Base-by-base conservation (phyloP, 2,888 invertebrate species). In the Eupeodes latifasciatus region DNA sequence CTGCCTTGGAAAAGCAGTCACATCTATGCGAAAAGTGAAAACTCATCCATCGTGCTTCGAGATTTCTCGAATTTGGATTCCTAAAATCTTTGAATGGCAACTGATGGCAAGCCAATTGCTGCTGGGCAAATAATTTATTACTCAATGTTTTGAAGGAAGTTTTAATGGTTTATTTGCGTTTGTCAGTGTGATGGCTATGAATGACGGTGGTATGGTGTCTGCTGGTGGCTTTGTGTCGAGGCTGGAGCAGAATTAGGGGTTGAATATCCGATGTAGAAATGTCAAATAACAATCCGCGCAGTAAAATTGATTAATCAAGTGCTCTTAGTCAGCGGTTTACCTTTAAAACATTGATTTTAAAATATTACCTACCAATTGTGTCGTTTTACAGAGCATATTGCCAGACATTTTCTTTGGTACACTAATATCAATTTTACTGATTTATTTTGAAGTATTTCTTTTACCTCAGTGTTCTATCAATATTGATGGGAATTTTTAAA, bases 281-380 rank as follows among this genome's bases (percentile, higher is more conserved):
- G 88, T 85, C 85, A 88, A 77, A 57, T 69, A 53, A 72, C 57
- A 79, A 72, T 53, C 59, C 55, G 34, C 67, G 74, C 27, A 67
- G 14, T 76, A 71, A 84, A 84, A 88, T 85, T 88, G 88, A 88
- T 88, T 88, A 88, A 88, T 88, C 88, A 88, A 85, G 81, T 88
- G 85, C 81, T 88, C 87, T 88, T 88, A 88, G 88, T 88, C 88
- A 88, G 88, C 85, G 85, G 88, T 88, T 88, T 88, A 88, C 88
- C 88, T 88, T 88, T 81, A 85, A 88, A 75, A 78, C 88, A 81
- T 69, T 75, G 88, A 88, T 88, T 88, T 81, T 88, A 74, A 88
- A 85, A 85, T 78, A 85, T 85, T 85, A 75, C 66, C 66, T 49
- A 47, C 67, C 77, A 71, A 85, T 85, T 88, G 81, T 75, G 85